Base-by-base conservation (phyloP, 2,888 invertebrate species). In the Hartigia nigra region DNA sequence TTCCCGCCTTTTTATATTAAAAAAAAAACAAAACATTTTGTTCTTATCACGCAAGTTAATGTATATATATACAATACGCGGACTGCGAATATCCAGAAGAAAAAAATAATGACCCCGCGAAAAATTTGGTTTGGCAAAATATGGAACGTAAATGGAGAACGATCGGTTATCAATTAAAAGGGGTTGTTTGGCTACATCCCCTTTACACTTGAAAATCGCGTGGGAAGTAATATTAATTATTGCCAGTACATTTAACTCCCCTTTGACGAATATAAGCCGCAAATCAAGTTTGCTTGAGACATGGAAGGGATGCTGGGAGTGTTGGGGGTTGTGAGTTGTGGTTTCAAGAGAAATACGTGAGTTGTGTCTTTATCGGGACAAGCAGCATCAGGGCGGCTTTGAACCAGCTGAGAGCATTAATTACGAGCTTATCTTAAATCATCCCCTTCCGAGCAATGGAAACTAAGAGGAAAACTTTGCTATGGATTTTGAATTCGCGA, bases 381-480 rank as follows among this genome's bases (percentile, higher is more conserved):
- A 55, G 39, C 39, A 55, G 39, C 31, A 72, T 31, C 72, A 9
- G 72, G 72, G 72, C 3, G n/a, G 14, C 31, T 31, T 14, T 72
- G 14, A 72, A 31, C 72, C 72, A 31, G 23, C 31, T 31, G 12
- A 12, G 72, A 72, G 72, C 72, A 72, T 72, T 72, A 72, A 72
- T 72, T 72, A 72, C 72, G 31, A 32, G 31, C 72, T 72, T 72
- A 72, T 72, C 72, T 72, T 34, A 31, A 55, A 55, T 55, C 39
- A 55, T 55, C 39, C 39, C 39, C 5, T 55, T 55, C 14, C 5
- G 14, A 2, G 39, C 1, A 14, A 5, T 39, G 39, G 23, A 4
- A 39, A 39, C 39, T 39, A 5, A 39, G 39, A 9, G 39, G 23
- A 55, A 2, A 35, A 9, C 9, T 55, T 23, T 55, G 1, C 14